Percentiles rank a stretch among this genome's conserved stretches.
These are phyloP conservation scores for fruit fly (Drosophila melanogaster) DNA, from an alignment of 1,140 invertebrate species.

Conservation along the genomic window DNA sequence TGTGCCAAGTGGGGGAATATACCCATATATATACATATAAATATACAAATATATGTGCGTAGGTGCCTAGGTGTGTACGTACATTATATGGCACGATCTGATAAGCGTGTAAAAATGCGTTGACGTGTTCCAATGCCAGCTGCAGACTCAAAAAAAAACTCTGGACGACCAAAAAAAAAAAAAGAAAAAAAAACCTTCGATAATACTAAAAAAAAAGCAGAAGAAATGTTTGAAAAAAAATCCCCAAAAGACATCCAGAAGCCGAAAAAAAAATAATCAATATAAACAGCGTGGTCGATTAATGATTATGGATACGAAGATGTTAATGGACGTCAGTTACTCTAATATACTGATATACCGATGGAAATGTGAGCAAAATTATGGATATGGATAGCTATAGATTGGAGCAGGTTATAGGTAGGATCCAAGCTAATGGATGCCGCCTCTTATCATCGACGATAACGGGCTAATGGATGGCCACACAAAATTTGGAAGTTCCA, in stretches of 20 bases:
- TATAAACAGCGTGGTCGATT: constrained; percentile 44
- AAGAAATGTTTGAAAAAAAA: constrained; percentile 1
- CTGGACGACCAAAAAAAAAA: constrained; percentile 9
- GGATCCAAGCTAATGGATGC: constrained; percentile 11
- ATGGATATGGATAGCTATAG: constrained; percentile 31
- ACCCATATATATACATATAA: neutral
- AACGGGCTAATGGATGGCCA: constrained; percentile 20
- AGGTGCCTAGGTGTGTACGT: neutral
- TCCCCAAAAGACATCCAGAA: neutral
- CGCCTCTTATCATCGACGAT: constrained; percentile 7
- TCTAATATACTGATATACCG: constrained; percentile 3
- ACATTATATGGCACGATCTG: constrained; percentile 46
- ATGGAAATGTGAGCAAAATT: constrained; percentile 15
- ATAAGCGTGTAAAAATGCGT: constrained; percentile 62
- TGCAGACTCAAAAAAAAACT: constrained; percentile 23
- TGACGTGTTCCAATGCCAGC: constrained; percentile 58
- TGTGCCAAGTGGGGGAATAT: constrained; percentile 29
- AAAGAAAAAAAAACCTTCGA: too few species aligned
- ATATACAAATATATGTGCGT: neutral
- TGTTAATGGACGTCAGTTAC: constrained; percentile 34
- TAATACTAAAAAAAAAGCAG: constrained; percentile 15
- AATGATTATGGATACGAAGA: constrained; percentile 39
- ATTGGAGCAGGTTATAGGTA: neutral
- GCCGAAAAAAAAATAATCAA: constrained; percentile 33
- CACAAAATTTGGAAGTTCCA: neutral